phyloP scores from a whole-genome alignment of 2,113 vertebrate species.

The Pelecanus crispus region DNA sequence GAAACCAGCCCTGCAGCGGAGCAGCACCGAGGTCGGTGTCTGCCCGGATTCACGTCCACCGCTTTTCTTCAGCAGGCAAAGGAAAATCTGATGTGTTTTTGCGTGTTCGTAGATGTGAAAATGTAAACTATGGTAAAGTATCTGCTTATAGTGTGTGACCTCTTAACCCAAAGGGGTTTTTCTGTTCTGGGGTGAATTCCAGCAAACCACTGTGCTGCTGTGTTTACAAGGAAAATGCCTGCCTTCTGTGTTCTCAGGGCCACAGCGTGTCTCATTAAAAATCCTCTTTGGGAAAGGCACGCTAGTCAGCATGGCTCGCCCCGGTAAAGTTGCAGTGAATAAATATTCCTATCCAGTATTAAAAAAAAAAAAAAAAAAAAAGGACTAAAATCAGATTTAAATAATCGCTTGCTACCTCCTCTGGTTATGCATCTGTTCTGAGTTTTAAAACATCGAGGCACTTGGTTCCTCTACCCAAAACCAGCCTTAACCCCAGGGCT shows the following conservation, averaged over 20 bases:
- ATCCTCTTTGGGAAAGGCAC: neutral
- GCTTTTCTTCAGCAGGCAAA: neutral
- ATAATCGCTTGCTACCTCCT: neutral
- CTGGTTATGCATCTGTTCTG: neutral
- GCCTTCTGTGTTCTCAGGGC: neutral
- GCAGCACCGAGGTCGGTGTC: fast-evolving
- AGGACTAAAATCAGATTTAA: neutral
- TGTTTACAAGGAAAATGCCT: slow-evolving; percentile 23
- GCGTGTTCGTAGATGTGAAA: neutral
- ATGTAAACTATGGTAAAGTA: neutral
- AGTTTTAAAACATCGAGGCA: neutral
- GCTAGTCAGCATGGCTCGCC: neutral
- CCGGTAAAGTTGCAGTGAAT: neutral
- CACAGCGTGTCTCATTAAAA: neutral
- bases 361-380: neutral
- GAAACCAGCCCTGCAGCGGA: neutral
- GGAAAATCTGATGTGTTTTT: neutral
- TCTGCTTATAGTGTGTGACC: neutral
- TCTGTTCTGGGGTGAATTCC: slow-evolving; percentile 19
- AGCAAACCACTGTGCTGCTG: neutral
- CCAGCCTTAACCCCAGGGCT: neutral
- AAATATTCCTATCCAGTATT: neutral
- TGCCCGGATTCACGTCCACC: neutral
- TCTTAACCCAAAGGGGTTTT: neutral
- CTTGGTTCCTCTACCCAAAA: neutral